Evolutionary conservation across 2,888 invertebrate species (phyloP), one percentile per base, ranked within the genome.

Genomic region (Monopis laevigella): DNA sequence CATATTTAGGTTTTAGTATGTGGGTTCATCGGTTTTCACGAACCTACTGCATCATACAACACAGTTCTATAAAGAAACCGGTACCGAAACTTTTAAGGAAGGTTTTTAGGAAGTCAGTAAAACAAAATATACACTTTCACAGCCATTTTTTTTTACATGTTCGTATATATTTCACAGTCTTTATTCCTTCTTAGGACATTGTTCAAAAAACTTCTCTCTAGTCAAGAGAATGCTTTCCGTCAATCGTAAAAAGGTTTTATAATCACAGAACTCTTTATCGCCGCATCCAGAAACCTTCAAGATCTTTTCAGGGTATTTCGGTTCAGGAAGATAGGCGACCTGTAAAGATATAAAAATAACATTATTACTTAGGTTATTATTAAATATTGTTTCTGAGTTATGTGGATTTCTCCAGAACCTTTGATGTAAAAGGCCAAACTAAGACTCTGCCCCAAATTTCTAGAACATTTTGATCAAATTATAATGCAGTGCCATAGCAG

Each of bases 201-300:
- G 46, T 41, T 51, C 17, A 41, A 46, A 45, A 44, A 58, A 65
- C 26, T 71, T 66, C 24, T 56, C 54, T 18, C 53, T 48, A 1
- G 65, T 50, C 51, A 58, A 55, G 3, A 59, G 39, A 14, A 59
- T 45, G 17, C 70, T 62, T 47, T 64, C 54, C 6, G 70, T 69
- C 10, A 84, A 56, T 5, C 50, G 48, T 6, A 70, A 50, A 49
- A 85, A 84, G 27, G 62, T 66, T 8, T 81, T 66, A 41, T 82
- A 71, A 34, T 82, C 77, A 51, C 86, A 86, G 6, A 78, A 53
- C 2, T 53, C 42, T 1, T 52, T 50, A 3, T 54, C 65, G 1
- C 68, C 68, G 50, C 85, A 86, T 2, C 77, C 80, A 1, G 66
- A 63, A 26, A 86, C 61, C 0, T 59, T 59, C 18, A 84, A 56